phyloP scores from a whole-genome alignment of 2,888 invertebrate species.

The Dione vanillae region DNA sequence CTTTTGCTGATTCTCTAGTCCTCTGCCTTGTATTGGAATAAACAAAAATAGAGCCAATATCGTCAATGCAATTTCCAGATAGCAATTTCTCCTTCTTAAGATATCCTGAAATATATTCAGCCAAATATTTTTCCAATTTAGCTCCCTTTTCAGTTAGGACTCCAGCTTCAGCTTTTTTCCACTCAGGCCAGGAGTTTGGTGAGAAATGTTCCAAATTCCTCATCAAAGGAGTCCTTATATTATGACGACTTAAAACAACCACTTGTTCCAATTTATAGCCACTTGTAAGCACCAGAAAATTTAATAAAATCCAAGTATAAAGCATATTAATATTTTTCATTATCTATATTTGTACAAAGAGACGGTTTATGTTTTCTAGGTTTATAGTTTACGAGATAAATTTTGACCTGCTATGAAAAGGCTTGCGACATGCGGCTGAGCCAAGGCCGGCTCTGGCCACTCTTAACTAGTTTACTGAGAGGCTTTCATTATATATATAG shows the following conservation, averaged over 20 bases:
- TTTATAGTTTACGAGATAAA: slow-evolving; percentile 6
- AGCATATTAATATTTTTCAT: not conserved
- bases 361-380: not conserved
- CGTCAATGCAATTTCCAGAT: slow-evolving; percentile 56
- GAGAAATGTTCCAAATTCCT: slow-evolving; percentile 53
- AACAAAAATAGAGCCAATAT: slow-evolving; percentile 57
- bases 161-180: slow-evolving; percentile 58
- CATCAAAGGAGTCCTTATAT: slow-evolving; percentile 64
- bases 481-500: not conserved
- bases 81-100: slow-evolving; percentile 57
- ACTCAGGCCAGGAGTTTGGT: slow-evolving; percentile 61
- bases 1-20: slow-evolving; percentile 63
- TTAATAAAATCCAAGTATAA: slow-evolving; percentile 12
- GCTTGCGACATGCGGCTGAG: not conserved
- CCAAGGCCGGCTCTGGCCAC: slow-evolving; percentile 12
- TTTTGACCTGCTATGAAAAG: slow-evolving; percentile 1
- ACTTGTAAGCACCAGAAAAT: not conserved
- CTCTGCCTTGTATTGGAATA: slow-evolving; percentile 67
- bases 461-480: slow-evolving; percentile 15
- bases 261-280: slow-evolving; percentile 58
- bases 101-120: slow-evolving; percentile 65
- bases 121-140: slow-evolving; percentile 66
- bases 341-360: not conserved
- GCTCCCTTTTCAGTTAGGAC: slow-evolving; percentile 67
- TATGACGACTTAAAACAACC: slow-evolving; percentile 67